These are phyloP conservation scores for Lophius americanus DNA, from an alignment of 2,797 vertebrate genomes.

Conservation along the genomic window DNA sequence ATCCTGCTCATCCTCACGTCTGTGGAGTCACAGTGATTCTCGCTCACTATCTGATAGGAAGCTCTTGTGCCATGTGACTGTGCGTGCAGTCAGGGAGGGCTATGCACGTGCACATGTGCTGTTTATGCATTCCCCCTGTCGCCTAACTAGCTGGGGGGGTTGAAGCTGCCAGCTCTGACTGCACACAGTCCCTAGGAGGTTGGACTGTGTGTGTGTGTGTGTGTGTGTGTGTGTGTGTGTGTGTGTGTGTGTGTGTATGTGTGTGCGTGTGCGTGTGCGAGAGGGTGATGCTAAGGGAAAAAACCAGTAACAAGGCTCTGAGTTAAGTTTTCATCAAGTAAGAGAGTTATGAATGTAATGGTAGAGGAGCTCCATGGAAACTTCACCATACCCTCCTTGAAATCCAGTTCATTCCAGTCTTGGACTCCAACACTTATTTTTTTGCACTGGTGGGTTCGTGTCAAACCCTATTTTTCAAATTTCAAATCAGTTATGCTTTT, in stretches of 20 bases:
- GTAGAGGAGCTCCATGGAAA: slow-evolving; percentile 45
- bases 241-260: slow-evolving; percentile 11
- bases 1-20: slow-evolving; percentile 4
- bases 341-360: slow-evolving; percentile 15
- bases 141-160: slow-evolving; percentile 30
- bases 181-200: slow-evolving; percentile 10
- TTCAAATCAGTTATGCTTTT: neutral
- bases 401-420: slow-evolving; percentile 43
- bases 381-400: slow-evolving; percentile 35
- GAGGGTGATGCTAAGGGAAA: slow-evolving; percentile 12
- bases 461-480: too few relatives aligned
- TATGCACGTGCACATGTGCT: slow-evolving; percentile 36
- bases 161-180: slow-evolving; percentile 48
- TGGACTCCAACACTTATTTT: slow-evolving; percentile 17
- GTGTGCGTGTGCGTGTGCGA: slow-evolving; percentile 8
- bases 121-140: slow-evolving; percentile 38
- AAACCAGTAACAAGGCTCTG: slow-evolving; percentile 15
- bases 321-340: neutral
- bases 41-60: slow-evolving; percentile 12
- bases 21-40: slow-evolving; percentile 4
- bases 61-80: slow-evolving; percentile 27
- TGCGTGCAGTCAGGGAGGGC: slow-evolving; percentile 19
- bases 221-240: slow-evolving; percentile 4
- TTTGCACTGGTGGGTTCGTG: too few relatives aligned
- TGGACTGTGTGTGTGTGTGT: slow-evolving; percentile 9